Evolutionary conservation across 2,888 invertebrate genomes (phyloP), one percentile per base, ranked within the genome.

Genomic region (Flabesymbios commensalis): DNA sequence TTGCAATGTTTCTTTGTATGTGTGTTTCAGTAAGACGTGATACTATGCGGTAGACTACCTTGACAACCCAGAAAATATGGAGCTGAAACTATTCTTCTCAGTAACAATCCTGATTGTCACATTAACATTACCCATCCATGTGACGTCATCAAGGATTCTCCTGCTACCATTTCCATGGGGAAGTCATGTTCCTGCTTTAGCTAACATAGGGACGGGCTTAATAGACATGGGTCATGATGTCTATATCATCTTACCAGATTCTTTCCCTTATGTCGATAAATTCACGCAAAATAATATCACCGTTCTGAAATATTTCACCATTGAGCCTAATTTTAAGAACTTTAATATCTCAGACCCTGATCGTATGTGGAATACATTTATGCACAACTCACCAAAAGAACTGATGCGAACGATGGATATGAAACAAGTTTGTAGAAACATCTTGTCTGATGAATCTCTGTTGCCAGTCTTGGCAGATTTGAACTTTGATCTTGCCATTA

Each of bases 151-250:
- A 22, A 58, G 39, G 36, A 57, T 65, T 22, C 41, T 65, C 14
- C 47, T 65, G 0, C 19, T 45, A 3, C 62, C 62, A 17, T 62
- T 41, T 32, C 48, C 56, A 2, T 63, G 42, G 28, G 2, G 17
- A n/a, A 65, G 63, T 51, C 65, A 65, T 36, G 31, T 65, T 4
- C 22, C 42, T 2, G 33, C 58, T 28, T 2, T 48, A 3, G 17
- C 33, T 3, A 28, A 32, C 5, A 32, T 65, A 3, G 62, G 59
- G 1, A 31, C 57, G 17, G 63, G 43, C 1, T 33, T 65, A 2
- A 24, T 39, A 5, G n/a, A 26, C 3, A 48, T 36, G n/a, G 65
- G 65, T 17, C 65, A 65, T 49, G 54, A 63, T 19, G 57, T 65
- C 1, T 24, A 39, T 29, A 22, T 59, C 0, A 17, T 63, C 10